These are phyloP conservation scores for Malurus cyaneus DNA, from an alignment of 2,113 vertebrate genomes.

Conservation along the genomic window DNA sequence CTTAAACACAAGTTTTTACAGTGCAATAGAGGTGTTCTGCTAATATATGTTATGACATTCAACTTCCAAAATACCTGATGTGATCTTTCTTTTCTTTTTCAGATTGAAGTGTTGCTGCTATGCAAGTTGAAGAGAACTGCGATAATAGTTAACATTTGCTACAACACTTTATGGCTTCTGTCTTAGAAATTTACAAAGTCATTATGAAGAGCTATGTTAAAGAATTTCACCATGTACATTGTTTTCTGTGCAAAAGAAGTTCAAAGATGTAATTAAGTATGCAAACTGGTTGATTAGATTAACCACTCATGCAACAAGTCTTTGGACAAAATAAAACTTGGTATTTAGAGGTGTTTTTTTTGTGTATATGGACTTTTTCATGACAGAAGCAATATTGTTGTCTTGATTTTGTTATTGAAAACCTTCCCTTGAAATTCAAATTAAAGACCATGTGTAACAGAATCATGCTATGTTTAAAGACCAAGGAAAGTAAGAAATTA, in stretches of 20 bases:
- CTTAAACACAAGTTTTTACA: slow-evolving; percentile 13
- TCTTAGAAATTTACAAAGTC: background rate
- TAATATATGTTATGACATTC: background rate
- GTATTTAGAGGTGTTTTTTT: background rate
- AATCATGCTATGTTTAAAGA: background rate
- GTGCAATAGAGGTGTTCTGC: background rate
- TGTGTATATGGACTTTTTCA: background rate
- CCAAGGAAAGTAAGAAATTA: background rate
- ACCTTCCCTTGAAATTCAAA: background rate
- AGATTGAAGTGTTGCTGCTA: background rate
- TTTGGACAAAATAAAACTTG: background rate
- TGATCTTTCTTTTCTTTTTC: background rate
- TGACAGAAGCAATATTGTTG: background rate
- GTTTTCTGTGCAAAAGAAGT: background rate
- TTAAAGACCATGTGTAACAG: background rate
- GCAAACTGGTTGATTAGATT: background rate
- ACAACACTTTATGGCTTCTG: background rate
- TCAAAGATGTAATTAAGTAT: background rate
- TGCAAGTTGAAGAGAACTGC: background rate
- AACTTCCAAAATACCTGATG: background rate
- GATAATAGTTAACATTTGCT: background rate
- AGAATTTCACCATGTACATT: background rate
- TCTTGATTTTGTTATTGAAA: background rate
- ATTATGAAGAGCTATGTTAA: background rate
- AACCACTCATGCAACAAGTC: background rate